Conservation (phyloP, 2,113 vertebrate genomes). For the Atherinomorus stipes region DNA sequence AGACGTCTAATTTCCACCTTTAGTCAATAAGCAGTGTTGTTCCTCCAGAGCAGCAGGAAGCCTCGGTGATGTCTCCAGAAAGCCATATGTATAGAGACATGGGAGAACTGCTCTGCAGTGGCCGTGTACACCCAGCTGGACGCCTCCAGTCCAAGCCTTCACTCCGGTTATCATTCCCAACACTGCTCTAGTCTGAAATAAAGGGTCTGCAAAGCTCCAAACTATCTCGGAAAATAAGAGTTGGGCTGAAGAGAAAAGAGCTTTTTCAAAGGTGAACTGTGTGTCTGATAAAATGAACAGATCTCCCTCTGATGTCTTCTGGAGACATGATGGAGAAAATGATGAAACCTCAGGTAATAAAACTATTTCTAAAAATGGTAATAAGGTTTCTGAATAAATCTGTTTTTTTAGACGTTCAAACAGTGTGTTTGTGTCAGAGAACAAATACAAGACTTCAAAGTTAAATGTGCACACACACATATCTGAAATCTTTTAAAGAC, state of each 20-base stretch:
- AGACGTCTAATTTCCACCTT: no score
- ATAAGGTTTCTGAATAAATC: conserved; percentile 1
- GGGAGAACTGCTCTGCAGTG: background rate
- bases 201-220: background rate
- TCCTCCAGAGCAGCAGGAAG: background rate
- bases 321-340: conserved; percentile 15
- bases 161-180: conserved; percentile 2
- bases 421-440: background rate
- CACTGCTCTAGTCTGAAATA: background rate
- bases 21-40: background rate
- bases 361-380: background rate
- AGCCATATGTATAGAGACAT: background rate
- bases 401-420: background rate
- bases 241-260: background rate
- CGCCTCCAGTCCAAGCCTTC: conserved; percentile 13
- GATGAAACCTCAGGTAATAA: conserved; percentile 37
- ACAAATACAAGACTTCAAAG: conserved; percentile 4
- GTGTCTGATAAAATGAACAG: conserved; percentile 1
- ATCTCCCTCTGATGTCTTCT: background rate
- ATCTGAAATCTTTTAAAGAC: no score
- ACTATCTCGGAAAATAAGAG: no score
- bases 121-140: conserved; percentile 1
- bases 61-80: background rate
- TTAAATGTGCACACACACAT: background rate
- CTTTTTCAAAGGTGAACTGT: background rate